Evolutionary conservation across 2,113 vertebrate species (phyloP), one percentile per base, ranked within the genome.

Genomic region (Pygoscelis antarcticus): DNA sequence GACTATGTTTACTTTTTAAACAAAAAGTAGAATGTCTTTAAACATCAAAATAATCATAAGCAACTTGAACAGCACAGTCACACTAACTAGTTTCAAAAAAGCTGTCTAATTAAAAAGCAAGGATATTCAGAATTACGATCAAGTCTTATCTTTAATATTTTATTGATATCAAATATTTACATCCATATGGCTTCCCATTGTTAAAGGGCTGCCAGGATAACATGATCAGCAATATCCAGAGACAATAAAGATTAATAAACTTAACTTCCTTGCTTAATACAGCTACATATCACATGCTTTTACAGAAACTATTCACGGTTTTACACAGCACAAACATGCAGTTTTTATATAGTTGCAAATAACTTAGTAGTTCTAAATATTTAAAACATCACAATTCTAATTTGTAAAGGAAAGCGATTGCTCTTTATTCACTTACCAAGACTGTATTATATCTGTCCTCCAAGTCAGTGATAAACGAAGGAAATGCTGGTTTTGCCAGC

Each of bases 401-500:
- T 68, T 83, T 36, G 23, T 49, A 92, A 93, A 94, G 15, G 10
- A 93, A 91, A 96, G 44, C 1, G 8, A 66, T 64, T 6, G 7
- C 10, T 94, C 47, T 95, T 97, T 82, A 71, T 83, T 95, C 77
- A 97, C 95, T 97, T 96, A 97, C 95, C 96, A 97, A 66, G 91
- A 91, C 95, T 83, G 94, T 92, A 82, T 92, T 97, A 21, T 96
- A 97, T 97, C 96, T 95, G 95, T 97, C 97, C 65, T 97, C 95
- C 97, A 96, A 96, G 93, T 97, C 97, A 82, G 86, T 84, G 91
- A 94, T 95, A 92, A 97, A 96, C 2, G 97, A 97, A 96, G 96
- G 97, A 96, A 96, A 97, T 72, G 97, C 91, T 97, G 94, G 96
- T 97, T 97, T 97, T 97, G 96, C 94, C 96, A 97, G 95, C 96